Evolutionary conservation across 2,113 vertebrate genomes (phyloP).

Genomic region (Cyanoramphus novaezelandiae): DNA sequence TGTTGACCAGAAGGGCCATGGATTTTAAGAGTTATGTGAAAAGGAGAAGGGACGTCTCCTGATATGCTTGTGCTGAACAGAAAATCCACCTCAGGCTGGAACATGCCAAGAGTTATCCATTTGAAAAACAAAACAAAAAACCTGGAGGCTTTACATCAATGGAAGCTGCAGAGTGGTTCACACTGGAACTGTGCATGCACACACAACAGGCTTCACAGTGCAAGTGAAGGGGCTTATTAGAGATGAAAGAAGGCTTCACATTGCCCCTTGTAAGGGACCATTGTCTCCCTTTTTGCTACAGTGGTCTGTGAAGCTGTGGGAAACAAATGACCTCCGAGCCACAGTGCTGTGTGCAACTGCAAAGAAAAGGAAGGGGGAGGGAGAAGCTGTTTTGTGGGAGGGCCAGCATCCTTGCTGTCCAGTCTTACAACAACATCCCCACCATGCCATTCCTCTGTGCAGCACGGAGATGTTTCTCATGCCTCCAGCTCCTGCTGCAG

Average conservation of each 20-base stretch:
- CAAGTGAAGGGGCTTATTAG: slow-evolving; percentile 78
- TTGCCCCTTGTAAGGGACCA: slow-evolving; percentile 73
- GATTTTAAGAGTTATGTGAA: not conserved
- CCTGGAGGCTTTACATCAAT: slow-evolving; percentile 55
- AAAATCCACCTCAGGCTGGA: slow-evolving; percentile 60
- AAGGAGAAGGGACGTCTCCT: slow-evolving; percentile 41
- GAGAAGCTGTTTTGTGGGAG: slow-evolving; percentile 15
- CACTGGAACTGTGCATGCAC: slow-evolving; percentile 56
- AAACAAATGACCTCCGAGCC: slow-evolving; percentile 82
- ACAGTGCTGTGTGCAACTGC: slow-evolving; percentile 69
- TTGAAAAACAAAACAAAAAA: slow-evolving; percentile 60
- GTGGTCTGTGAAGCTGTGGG: slow-evolving; percentile 80
- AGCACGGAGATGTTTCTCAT: not conserved
- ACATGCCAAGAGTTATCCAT: slow-evolving; percentile 17
- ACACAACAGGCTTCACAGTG: slow-evolving; percentile 59
- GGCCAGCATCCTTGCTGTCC: not conserved
- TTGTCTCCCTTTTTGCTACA: slow-evolving; percentile 78
- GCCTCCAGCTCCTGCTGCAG: slow-evolving; percentile 5
- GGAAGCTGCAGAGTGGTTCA: slow-evolving; percentile 64
- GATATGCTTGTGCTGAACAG: slow-evolving; percentile 29
- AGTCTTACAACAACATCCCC: not conserved
- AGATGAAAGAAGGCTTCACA: slow-evolving; percentile 78
- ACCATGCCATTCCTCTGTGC: not conserved
- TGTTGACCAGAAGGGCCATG: not conserved
- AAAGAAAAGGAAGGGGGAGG: slow-evolving; percentile 64